Base-by-base conservation (phyloP, 2,888 invertebrate genomes). In the Mimumesa dahlbomi region DNA sequence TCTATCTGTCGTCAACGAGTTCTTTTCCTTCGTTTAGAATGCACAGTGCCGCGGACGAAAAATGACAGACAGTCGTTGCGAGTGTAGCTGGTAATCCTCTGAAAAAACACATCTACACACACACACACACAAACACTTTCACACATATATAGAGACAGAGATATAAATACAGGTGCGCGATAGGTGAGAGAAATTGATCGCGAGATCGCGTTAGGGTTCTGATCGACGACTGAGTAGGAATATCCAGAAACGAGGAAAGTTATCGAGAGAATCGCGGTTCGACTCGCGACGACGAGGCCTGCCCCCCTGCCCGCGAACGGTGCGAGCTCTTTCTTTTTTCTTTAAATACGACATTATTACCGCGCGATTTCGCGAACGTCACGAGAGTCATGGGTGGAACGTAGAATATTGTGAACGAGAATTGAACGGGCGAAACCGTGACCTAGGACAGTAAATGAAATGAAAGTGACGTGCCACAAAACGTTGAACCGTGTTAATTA, bases 271-370 rank as follows among this genome's bases (percentile, higher is more conserved):
- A 34, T 11, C 34, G 9, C 34, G n/a, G n/a, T n/a, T 34, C 34
- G 34, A 4, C 1, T 7, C 34, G n/a, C 34, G 34, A 34, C 4
- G n/a, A 9, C 34, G n/a, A 34, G 9, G 11, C n/a, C n/a, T 4
- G 18, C 40, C 18, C 40, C 16, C 2, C 11, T 16, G 3, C 11
- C 11, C 40, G 48, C 19, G 34, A 67, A 42, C 13, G 38, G 49
- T 49, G 42, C 43, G 16, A 45, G 36, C 54, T 61, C 66, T 66
- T 66, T 53, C 52, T 34, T 65, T 65, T 43, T 38, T 59, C 53
- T 34, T 46, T 61, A 42, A 53, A 65, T 7, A 48, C 25, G 25
- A 25, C 7, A 7, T 25, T 25, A 25, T 50, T 52, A n/a, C n/a
- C n/a, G 45, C 64, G 36, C 34, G 29, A 19, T 49, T 54, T 34